Conservation (phyloP, 2,888 invertebrate species). For the Heteromurus nitidus region DNA sequence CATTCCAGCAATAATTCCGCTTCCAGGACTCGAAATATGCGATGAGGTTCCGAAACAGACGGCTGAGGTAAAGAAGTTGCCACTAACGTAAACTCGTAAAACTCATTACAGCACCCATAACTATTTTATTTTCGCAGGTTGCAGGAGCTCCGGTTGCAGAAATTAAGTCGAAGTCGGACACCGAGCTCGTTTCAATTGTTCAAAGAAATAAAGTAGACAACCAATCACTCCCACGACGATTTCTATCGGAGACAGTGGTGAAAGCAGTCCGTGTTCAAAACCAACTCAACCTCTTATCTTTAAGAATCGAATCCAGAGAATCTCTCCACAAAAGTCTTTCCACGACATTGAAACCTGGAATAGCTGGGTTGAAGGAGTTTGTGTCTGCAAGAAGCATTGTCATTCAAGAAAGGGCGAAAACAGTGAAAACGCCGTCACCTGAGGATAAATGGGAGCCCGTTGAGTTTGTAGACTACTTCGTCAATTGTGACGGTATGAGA, state of each 20-base stretch:
- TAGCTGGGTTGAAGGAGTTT: constrained; percentile 33
- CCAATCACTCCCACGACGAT: neutral
- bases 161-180: constrained; percentile 1
- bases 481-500: constrained; percentile 38
- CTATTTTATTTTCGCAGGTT: too few species aligned
- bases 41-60: too few species aligned
- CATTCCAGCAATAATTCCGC: too few species aligned
- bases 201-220: neutral
- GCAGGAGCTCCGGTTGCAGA: too few species aligned
- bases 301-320: constrained; percentile 16
- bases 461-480: constrained; percentile 48
- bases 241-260: neutral
- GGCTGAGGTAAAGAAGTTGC: too few species aligned
- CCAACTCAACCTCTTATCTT: constrained; percentile 7
- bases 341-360: constrained; percentile 15
- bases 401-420: neutral
- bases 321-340: constrained; percentile 22
- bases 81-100: too few species aligned
- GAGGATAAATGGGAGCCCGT: neutral
- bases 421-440: too few species aligned
- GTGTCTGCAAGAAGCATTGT: constrained; percentile 14
- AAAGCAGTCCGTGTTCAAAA: neutral
- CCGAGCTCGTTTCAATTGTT: neutral
- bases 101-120: too few species aligned
- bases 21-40: too few species aligned